phyloP scores from a whole-genome alignment of 2,888 invertebrate genomes.

The Cantharis nigra region DNA sequence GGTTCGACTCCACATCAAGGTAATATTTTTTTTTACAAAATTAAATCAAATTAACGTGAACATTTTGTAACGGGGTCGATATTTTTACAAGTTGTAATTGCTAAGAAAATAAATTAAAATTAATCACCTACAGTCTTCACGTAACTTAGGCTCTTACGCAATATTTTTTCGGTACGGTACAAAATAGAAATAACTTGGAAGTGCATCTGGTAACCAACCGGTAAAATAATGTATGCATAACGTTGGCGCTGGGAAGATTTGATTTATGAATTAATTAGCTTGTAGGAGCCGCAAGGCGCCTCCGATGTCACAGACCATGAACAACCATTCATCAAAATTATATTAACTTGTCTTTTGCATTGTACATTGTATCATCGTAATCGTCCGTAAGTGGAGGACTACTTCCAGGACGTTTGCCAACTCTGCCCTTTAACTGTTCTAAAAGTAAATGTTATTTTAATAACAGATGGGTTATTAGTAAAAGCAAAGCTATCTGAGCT shows the following conservation, averaged over 20 bases:
- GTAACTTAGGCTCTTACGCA: neutral
- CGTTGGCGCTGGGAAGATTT: constrained; percentile 26
- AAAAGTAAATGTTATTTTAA: constrained; percentile 19
- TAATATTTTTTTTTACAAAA: too few species aligned
- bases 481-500: neutral
- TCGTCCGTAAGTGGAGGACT: neutral
- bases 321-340: constrained; percentile 31
- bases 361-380: neutral
- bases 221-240: constrained; percentile 35
- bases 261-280: constrained; percentile 45
- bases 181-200: constrained; percentile 13
- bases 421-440: neutral
- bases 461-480: constrained; percentile 18
- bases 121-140: neutral
- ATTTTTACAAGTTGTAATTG: neutral
- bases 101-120: constrained; percentile 9
- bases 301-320: constrained; percentile 30
- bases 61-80: neutral
- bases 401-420: neutral
- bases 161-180: constrained; percentile 1
- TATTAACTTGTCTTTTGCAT: constrained; percentile 24
- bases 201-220: constrained; percentile 29
- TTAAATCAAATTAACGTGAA: too few species aligned
- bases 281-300: constrained; percentile 37
- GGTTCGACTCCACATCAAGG: too few species aligned